Base-by-base conservation (phyloP, 2,888 invertebrate genomes). In the Melitaea athalia region DNA sequence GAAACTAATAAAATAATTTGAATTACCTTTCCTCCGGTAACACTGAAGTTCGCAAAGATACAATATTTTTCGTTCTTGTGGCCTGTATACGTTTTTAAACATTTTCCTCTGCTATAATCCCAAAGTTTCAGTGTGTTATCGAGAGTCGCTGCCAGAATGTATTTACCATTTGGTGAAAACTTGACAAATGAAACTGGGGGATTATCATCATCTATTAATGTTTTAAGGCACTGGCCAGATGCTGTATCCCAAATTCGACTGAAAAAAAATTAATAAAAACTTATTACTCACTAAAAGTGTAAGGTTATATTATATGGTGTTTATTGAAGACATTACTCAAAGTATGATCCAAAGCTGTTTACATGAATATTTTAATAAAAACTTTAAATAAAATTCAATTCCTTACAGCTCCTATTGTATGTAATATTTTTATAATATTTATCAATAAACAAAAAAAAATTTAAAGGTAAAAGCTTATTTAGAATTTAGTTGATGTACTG, bases 221-320 rank as follows among this genome's bases (percentile, higher is more conserved):
- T 99, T 93, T 99, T 99, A 79, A 99, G 93, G 89, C 99, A 99
- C 88, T 99, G 99, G 0, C 99, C 99, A 57, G 99, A 99, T 12
- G 99, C 98, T 67, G 99, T 99, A 88, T 99, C 99, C 99, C 99
- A 99, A 82, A 99, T 99, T 82, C 99, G 98, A 93, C 98, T 98
- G 86, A 68, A 94, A 92, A 71, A 66, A 64, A 63, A 64, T 17
- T n/a, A 7, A n/a, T 24, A 24, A 24, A 52, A 52, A 52, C 17
- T 33, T 7, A 49, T 31, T 31, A 3, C 12, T 4, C 10, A 7
- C 11, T 17, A 24, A 24, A 24, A 24, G 24, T 24, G 24, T 24
- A 24, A 24, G 3, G 24, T 24, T 24, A 24, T 24, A 3, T 24
- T 24, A 24, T 24, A 24, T 24, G 24, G 3, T 24, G 24, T 24